Base-by-base conservation (phyloP, 2,113 vertebrate species). In the Semicossyphus pulcher region DNA sequence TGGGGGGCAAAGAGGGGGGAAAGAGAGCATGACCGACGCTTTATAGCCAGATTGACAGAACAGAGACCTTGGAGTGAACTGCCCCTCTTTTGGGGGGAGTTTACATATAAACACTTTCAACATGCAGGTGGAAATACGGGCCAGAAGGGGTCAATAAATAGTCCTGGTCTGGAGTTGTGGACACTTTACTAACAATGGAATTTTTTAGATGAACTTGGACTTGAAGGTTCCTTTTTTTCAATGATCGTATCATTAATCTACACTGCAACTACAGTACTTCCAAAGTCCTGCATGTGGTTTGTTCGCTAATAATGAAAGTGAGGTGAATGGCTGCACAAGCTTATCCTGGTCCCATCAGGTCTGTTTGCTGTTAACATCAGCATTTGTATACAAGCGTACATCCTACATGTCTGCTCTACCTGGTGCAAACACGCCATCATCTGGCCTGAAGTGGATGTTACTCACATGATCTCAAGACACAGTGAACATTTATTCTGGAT, bases 121-220 rank as follows among this genome's bases (percentile, higher is more conserved):
- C 72, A 76, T 91, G 82, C 85, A 81, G 92, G 89, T 93, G 80
- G 68, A 91, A 93, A 92, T 84, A 91, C 14, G 74, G 91, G 85
- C 72, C 51, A 60, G 28, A 14, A 42, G 45, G 49, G 32, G 70
- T 89, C 86, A 86, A 92, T 83, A 92, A 91, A 92, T 85, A 86
- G 31, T 20, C 48, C 37, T 15, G 5, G 39, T 53, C 32, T 74
- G 25, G 41, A 76, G 47, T 64, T 60, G 5, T 48, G 58, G 36
- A 31, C 54, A 75, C 80, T 72, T 83, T 47, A 73, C 60, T 84
- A 85, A 89, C 83, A 84, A 31, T 77, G 58, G 78, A 83, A 42
- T 72, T 59, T 85, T 84, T 81, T 18, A 37, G 31, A 57, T 75
- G 66, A 61, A 85, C 71, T 71, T 85, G 58, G 54, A 90, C 83